A percentile compares a stretch with the other conserved stretches of the same genome.
phyloP scores from a whole-genome alignment of 2,113 vertebrate species.

The Carollia perspicillata region DNA sequence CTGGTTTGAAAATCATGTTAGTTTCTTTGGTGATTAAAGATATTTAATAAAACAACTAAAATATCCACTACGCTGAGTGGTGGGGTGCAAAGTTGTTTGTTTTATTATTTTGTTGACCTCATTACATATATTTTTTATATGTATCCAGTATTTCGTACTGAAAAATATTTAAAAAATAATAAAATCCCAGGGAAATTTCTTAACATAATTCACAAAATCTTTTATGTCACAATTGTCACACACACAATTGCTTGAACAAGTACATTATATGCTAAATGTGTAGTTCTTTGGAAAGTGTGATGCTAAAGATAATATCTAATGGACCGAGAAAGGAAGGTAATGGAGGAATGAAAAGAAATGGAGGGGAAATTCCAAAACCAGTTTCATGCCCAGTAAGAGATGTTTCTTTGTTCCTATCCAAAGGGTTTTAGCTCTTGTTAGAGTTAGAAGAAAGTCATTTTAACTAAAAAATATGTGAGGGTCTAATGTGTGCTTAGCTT shows the following conservation, averaged over 20 bases:
- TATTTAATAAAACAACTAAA: slow-evolving; percentile 1
- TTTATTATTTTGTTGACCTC: background rate
- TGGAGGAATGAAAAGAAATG: background rate
- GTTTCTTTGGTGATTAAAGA: background rate
- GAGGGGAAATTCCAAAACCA: background rate
- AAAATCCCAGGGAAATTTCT: background rate
- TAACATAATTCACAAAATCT: background rate
- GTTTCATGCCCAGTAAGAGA: background rate
- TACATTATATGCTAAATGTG: background rate
- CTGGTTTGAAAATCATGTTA: background rate
- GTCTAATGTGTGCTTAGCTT: background rate
- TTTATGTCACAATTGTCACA: background rate
- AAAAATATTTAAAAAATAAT: background rate
- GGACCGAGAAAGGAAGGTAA: background rate
- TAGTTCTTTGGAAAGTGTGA: background rate
- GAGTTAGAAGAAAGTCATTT: background rate
- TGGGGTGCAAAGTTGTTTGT: background rate
- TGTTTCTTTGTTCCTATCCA: background rate
- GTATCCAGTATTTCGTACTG: background rate
- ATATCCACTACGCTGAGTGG: background rate
- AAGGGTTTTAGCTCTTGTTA: background rate
- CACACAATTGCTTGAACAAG: background rate
- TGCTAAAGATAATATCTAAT: background rate
- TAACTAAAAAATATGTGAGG: background rate
- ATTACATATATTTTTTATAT: background rate